Conservation (phyloP, 1,140 invertebrate species). For the Drosophila kanapiae region DNA sequence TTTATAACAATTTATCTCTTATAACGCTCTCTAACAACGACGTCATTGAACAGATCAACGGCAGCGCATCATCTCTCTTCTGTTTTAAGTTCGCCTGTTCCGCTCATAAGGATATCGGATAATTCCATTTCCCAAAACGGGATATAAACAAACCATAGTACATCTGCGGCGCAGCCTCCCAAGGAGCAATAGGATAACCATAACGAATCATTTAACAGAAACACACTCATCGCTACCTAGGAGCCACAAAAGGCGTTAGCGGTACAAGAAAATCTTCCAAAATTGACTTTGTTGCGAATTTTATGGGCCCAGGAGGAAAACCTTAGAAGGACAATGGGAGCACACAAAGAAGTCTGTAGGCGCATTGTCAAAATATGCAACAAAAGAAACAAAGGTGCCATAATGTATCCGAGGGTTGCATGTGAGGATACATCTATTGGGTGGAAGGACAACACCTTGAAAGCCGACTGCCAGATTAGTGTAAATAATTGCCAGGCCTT, state of each 20-base stretch:
- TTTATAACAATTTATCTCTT: no score
- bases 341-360: constrained; percentile 65
- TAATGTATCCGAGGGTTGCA: constrained; percentile 52
- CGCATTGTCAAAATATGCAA: constrained; percentile 81
- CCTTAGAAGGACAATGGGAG: constrained; percentile 21
- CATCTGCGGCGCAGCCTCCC: constrained; percentile 29
- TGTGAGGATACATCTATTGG: constrained; percentile 4
- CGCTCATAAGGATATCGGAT: constrained; percentile 36
- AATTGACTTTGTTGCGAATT: constrained; percentile 83
- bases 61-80: no score
- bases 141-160: constrained; percentile 31
- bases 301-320: constrained; percentile 64
- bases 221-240: constrained; percentile 19
- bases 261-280: constrained; percentile 14
- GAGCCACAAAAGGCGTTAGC: constrained; percentile 5
- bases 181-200: constrained; percentile 27
- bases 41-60: no score
- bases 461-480: constrained; percentile 71
- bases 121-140: constrained; percentile 30
- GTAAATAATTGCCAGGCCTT: constrained; percentile 75
- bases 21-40: no score
- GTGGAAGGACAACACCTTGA: constrained; percentile 48
- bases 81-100: background rate
- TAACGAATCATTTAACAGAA: constrained; percentile 45
- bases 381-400: constrained; percentile 50